These are phyloP conservation scores for Spea hammondii DNA, from an alignment of 2,797 vertebrate species.

Conservation along the genomic window DNA sequence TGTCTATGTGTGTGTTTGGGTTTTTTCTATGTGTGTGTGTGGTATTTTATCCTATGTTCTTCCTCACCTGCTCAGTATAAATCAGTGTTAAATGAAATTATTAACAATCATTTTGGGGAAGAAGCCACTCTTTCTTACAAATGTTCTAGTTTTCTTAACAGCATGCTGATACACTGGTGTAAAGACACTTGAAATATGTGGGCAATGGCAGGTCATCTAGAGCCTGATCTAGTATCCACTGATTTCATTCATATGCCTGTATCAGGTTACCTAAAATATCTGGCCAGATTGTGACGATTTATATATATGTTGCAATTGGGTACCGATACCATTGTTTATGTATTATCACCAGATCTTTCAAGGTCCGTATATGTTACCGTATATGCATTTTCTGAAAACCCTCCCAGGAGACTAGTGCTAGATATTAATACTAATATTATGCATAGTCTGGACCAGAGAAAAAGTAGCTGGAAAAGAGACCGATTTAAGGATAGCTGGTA, in stretches of 20 bases:
- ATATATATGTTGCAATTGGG: neutral
- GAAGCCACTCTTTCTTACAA: too few species aligned
- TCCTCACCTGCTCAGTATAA: too few species aligned
- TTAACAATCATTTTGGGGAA: too few species aligned
- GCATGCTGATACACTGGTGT: neutral
- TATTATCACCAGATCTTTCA: conserved; percentile 10
- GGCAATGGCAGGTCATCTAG: neutral
- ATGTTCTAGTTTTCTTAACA: too few species aligned
- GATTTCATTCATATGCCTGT: neutral
- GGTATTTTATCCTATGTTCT: too few species aligned
- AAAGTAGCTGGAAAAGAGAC: neutral
- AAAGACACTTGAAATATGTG: neutral
- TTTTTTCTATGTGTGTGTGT: too few species aligned
- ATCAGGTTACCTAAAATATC: neutral
- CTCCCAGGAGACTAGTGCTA: neutral
- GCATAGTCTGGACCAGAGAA: neutral
- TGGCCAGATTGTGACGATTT: neutral
- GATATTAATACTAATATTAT: neutral
- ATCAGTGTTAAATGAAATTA: too few species aligned
- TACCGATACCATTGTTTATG: neutral
- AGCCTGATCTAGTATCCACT: neutral
- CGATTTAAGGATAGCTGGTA: neutral
- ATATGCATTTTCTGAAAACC: neutral
- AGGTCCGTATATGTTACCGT: conserved; percentile 44
- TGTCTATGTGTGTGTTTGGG: too few species aligned